Evolutionary conservation across 2,797 vertebrate species (phyloP).

Genomic region (Cyprinella venusta): DNA sequence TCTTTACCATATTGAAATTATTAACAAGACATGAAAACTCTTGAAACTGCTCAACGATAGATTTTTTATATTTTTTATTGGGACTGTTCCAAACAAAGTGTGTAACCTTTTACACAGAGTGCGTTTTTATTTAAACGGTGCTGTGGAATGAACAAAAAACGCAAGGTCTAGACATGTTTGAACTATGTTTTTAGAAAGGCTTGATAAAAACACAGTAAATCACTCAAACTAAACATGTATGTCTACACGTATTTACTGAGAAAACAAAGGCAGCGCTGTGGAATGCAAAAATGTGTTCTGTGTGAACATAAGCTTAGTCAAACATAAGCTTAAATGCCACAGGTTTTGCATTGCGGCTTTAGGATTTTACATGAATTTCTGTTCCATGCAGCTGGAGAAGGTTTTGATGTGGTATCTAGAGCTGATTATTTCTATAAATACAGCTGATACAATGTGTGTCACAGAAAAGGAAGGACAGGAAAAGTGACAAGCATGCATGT

Average conservation of each 20-base stretch:
- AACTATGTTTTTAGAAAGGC: not conserved
- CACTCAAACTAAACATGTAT: not conserved
- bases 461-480: not conserved
- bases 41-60: not conserved
- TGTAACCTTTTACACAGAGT: not conserved
- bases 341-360: not conserved
- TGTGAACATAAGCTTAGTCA: not conserved
- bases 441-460: not conserved
- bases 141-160: not conserved
- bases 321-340: too few species aligned
- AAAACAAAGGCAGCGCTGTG: not conserved
- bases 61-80: not conserved
- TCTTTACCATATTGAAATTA: not conserved
- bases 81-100: not conserved
- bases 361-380: not conserved
- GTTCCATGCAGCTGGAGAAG: not conserved
- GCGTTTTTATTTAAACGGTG: not conserved
- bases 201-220: not conserved
- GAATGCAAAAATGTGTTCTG: not conserved
- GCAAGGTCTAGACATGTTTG: not conserved
- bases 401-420: not conserved
- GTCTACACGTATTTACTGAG: not conserved
- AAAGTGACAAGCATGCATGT: not conserved
- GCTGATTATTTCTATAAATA: not conserved
- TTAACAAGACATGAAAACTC: not conserved